Percentiles rank a stretch among this genome's conserved stretches.
Conservation (phyloP, 2,113 vertebrate species). For the Eulemur macaco region DNA sequence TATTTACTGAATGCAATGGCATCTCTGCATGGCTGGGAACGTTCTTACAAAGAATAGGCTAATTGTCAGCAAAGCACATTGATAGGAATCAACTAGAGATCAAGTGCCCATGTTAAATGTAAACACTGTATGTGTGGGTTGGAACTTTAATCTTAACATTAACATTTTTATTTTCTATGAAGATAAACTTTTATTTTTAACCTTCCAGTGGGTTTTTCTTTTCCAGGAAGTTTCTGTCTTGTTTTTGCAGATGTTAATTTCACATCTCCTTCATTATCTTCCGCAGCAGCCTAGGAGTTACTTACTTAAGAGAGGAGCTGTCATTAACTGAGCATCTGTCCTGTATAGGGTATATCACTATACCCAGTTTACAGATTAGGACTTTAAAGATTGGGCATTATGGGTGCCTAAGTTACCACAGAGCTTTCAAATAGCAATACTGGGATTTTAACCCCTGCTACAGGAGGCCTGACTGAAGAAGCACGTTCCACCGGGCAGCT, state of each 20-base stretch:
- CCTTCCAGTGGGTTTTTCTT: neutral
- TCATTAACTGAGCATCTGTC: neutral
- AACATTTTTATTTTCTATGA: neutral
- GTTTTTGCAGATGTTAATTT: neutral
- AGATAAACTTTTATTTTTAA: neutral
- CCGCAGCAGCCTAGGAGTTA: neutral
- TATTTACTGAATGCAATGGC: neutral
- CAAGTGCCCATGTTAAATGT: neutral
- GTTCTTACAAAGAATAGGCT: neutral
- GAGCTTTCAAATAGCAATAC: neutral
- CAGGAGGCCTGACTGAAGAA: neutral
- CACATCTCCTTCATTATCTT: too few relatives aligned
- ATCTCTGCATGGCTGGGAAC: rapidly evolving
- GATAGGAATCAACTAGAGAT: neutral
- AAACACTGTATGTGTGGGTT: rapidly evolving
- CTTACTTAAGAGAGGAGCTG: neutral
- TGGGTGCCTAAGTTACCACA: neutral
- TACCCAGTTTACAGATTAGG: neutral
- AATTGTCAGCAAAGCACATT: rapidly evolving
- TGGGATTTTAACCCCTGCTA: neutral
- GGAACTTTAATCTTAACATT: neutral
- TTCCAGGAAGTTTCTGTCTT: neutral
- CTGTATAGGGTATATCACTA: too few relatives aligned
- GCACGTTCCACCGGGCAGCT: neutral
- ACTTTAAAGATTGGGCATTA: neutral